Conservation (phyloP, 2,113 vertebrate species). For the Lophochroa leadbeateri region DNA sequence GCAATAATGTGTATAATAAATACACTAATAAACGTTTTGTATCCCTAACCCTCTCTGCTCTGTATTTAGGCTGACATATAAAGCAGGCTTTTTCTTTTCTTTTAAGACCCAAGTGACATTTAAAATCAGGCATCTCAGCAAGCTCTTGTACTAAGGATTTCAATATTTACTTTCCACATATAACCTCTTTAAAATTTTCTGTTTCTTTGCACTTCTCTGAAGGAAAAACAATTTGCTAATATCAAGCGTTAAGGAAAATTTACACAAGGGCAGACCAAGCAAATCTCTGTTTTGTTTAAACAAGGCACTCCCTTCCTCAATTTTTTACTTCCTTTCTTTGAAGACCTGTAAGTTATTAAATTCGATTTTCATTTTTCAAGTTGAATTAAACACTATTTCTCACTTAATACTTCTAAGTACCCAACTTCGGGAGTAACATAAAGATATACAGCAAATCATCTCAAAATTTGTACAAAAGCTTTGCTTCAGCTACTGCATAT, state of each 20-base stretch:
- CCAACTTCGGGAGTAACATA: neutral
- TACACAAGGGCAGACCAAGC: neutral
- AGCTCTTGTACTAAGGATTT: neutral
- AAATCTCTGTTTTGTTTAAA: slow-evolving; percentile 13
- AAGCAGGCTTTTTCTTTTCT: neutral
- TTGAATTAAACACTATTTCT: slow-evolving; percentile 2
- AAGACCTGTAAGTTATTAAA: neutral
- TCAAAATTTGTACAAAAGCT: neutral
- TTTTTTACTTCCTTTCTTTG: neutral
- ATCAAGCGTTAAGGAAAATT: neutral
- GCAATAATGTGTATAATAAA: neutral
- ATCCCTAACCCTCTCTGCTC: neutral
- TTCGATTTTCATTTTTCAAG: neutral
- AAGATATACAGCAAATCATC: neutral
- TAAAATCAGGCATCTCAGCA: neutral
- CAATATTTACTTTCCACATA: slow-evolving; percentile 11
- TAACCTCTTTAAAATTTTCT: neutral
- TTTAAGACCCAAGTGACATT: neutral
- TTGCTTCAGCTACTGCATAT: neutral
- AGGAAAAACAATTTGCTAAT: slow-evolving; percentile 13
- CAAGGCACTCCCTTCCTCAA: neutral
- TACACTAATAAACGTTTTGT: neutral
- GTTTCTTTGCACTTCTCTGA: neutral
- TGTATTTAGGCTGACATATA: neutral
- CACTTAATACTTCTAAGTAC: neutral